Evolutionary conservation across 2,888 invertebrate species (phyloP).

Genomic region (Zaprionus lineosus): DNA sequence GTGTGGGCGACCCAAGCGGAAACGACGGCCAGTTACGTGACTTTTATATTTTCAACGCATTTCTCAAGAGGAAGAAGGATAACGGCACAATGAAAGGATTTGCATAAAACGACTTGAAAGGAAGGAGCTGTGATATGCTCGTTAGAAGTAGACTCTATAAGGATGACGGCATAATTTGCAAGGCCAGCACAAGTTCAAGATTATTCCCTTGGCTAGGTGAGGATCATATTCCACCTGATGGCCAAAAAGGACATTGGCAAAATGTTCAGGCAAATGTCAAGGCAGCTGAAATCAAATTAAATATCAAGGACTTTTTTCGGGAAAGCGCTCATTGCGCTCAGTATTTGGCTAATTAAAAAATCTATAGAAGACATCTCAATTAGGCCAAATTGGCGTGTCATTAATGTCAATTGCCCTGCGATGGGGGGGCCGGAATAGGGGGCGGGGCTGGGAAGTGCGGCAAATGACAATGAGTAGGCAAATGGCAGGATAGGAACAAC

Average conservation of each 20-base stretch:
- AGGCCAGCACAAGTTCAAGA: conserved; percentile 58
- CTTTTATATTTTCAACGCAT: conserved; percentile 74
- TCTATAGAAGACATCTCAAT: conserved; percentile 54
- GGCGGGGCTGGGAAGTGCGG: conserved; percentile 38
- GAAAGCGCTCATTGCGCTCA: no score
- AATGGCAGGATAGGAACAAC: conserved; percentile 42
- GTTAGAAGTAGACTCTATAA: conserved; percentile 40
- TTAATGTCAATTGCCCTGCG: conserved; percentile 70
- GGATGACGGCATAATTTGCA: conserved; percentile 22
- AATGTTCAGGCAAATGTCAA: conserved; percentile 17
- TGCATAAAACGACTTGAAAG: conserved; percentile 29
- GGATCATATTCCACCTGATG: conserved; percentile 1
- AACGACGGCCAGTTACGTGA: conserved; percentile 73
- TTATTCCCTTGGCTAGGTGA: conserved; percentile 16
- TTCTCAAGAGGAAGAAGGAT: conserved; percentile 26
- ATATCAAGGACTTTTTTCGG: no score
- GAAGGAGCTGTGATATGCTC: conserved; percentile 51
- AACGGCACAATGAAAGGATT: conserved; percentile 50
- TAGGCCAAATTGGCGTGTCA: conserved; percentile 68
- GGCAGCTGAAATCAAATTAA: not conserved
- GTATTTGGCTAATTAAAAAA: conserved; percentile 65
- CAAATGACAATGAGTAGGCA: conserved; percentile 74
- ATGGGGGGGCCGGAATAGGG: not conserved
- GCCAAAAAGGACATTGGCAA: conserved; percentile 27
- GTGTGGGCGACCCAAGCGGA: conserved; percentile 53